Base-by-base conservation (phyloP, 2,113 vertebrate species). In the Pseudopipra pipra region DNA sequence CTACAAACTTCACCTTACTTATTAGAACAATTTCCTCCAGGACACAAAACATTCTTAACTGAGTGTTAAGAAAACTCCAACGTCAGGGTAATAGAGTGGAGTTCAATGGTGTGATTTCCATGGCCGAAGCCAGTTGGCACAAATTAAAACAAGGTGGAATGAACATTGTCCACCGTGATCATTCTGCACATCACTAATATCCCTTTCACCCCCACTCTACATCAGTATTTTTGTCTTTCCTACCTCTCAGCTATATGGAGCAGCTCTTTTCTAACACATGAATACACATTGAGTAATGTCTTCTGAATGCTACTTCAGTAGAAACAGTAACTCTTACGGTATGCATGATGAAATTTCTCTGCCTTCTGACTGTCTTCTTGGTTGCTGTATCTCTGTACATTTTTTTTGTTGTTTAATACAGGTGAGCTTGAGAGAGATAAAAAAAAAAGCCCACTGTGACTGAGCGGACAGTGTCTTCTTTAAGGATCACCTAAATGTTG, bases 41-140 rank as follows among this genome's bases (percentile, higher is more conserved):
- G 76, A 77, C 55, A 72, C 47, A 85, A 54, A 90, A 68, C 56
- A 27, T 22, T 75, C 75, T 89, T 81, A 84, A 78, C 31, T 58
- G 35, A 11, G 31, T 82, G 70, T 66, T 52, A 52, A 52, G 25
- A 72, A 91, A 89, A 87, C 18, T 71, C 22, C 37, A 51, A 5
- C 0, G 1, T 84, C 66, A 55, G 37, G 25, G 35, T 90, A 76
- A 65, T 49, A 68, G 49, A 87, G 49, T 71, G 43, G 56, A 85
- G 35, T 74, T 93, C 67, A 66, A 7, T 33, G 15, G 44, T 92
- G 79, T 81, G 77, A 87, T 93, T 93, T 96, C 80, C 49, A 85
- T 82, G 54, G 23, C 76, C 25, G 0, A 4, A 85, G 83, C 70
- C 92, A 94, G 24, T 0, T 75, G 70, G 73, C 52, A 86, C 55